A percentile compares a stretch with the other conserved stretches of the same genome.
phyloP scores from a whole-genome alignment of 2,888 invertebrate genomes.

The Ectemnius cavifrons region DNA sequence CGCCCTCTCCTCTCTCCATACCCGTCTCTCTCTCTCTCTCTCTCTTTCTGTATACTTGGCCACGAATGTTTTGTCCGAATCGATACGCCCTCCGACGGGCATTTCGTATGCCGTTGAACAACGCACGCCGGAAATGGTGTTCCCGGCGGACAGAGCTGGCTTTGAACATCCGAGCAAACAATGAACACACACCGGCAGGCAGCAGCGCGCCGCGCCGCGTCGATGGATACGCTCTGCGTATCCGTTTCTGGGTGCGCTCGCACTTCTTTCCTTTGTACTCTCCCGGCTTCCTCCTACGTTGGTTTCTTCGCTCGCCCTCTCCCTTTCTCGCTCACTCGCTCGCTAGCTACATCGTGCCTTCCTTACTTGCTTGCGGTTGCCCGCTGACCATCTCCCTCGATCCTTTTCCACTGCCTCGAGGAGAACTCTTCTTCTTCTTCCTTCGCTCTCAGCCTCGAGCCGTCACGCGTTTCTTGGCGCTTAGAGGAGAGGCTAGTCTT shows the following conservation, averaged over 20 bases:
- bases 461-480: conserved; percentile 34
- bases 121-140: conserved; percentile 58
- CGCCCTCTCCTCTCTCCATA: neutral
- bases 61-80: conserved; percentile 70
- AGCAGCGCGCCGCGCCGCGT: too few relatives aligned
- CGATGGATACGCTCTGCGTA: too few relatives aligned
- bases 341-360: conserved; percentile 14
- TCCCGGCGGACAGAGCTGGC: conserved; percentile 20
- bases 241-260: neutral
- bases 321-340: conserved; percentile 13
- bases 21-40: conserved; percentile 3
- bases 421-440: conserved; percentile 6
- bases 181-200: conserved; percentile 7
- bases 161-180: conserved; percentile 15
- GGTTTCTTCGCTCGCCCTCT: conserved; percentile 3
- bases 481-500: too few relatives aligned
- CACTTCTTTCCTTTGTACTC: conserved; percentile 14
- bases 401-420: conserved; percentile 31
- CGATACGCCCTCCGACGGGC: conserved; percentile 69
- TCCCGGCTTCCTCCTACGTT: conserved; percentile 5
- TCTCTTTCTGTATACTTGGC: conserved; percentile 36
- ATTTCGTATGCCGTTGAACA: conserved; percentile 60
- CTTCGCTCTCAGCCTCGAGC: neutral
- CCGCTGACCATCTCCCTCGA: conserved; percentile 33
- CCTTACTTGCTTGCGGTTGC: conserved; percentile 23